phyloP scores from a whole-genome alignment of 2,113 vertebrate genomes.

The Coryphaenoides rupestris region DNA sequence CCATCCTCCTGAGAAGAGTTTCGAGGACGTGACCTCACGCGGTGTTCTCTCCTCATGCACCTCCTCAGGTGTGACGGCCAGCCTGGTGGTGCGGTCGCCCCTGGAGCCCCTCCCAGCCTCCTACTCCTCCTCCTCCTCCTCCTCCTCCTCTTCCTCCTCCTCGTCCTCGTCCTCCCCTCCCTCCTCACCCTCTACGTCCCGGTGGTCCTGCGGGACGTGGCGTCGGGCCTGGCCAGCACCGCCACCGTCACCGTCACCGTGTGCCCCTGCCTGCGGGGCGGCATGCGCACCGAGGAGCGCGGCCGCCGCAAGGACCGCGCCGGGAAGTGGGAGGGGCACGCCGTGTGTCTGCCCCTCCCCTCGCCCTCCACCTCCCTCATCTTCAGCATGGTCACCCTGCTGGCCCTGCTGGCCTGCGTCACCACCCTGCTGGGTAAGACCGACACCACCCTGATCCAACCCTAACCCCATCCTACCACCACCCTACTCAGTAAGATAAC shows the following conservation, averaged over 20 bases:
- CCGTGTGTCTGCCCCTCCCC: constrained; percentile 60
- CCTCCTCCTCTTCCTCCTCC: constrained; percentile 74
- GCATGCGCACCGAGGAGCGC: constrained; percentile 69
- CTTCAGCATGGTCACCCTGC: constrained; percentile 79
- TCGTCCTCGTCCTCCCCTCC: constrained; percentile 76
- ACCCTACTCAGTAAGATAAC: no score
- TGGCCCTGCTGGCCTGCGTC: constrained; percentile 81
- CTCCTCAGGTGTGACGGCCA: constrained; percentile 70
- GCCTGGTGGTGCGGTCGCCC: constrained; percentile 69
- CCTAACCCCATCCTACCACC: no score
- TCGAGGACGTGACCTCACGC: no score
- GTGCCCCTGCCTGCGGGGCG: constrained; percentile 79
- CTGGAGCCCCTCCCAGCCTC: constrained; percentile 56
- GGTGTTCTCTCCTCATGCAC: no score
- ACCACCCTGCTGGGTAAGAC: constrained; percentile 70
- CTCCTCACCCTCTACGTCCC: constrained; percentile 74
- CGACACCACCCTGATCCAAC: no score
- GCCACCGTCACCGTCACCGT: constrained; percentile 83
- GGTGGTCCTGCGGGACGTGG: constrained; percentile 80
- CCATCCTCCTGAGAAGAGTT: no score
- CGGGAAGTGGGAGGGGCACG: constrained; percentile 64
- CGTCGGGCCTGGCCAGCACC: constrained; percentile 79
- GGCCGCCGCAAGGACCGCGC: constrained; percentile 53
- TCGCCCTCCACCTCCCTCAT: constrained; percentile 72
- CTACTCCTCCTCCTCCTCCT: constrained; percentile 44